Percentiles rank a stretch among this genome's conserved stretches.
Conservation (phyloP, 2,888 invertebrate genomes). For the Prosopocoilus inquinatus region DNA sequence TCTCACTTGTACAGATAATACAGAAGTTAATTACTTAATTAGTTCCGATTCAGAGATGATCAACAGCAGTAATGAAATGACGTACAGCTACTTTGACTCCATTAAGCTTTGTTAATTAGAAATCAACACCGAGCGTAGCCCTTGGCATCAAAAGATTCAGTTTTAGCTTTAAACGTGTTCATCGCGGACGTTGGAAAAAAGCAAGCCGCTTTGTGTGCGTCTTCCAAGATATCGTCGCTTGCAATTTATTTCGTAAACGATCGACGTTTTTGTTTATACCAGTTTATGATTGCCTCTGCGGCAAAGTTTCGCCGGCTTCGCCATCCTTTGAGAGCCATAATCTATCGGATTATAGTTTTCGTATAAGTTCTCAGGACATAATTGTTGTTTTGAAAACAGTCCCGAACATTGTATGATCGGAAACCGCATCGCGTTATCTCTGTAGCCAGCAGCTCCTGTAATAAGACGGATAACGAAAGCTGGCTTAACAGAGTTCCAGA, state of each 20-base stretch:
- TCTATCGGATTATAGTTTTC: background rate
- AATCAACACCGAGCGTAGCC: slow-evolving; percentile 41
- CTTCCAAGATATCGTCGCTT: too few species aligned
- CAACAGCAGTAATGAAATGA: slow-evolving; percentile 42
- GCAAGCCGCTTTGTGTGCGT: too few species aligned
- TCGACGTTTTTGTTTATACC: too few species aligned
- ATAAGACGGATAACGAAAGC: slow-evolving; percentile 30
- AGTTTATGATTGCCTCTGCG: background rate
- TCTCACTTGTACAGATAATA: slow-evolving; percentile 28
- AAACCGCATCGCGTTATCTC: slow-evolving; percentile 31
- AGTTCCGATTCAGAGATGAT: slow-evolving; percentile 44
- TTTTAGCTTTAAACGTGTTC: slow-evolving; percentile 12
- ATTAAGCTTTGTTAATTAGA: slow-evolving; percentile 46
- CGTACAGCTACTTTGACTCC: slow-evolving; percentile 38
- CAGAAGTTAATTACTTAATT: slow-evolving; percentile 45
- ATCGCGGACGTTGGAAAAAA: background rate
- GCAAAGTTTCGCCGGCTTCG: background rate
- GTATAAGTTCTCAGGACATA: slow-evolving; percentile 15
- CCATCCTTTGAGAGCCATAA: background rate
- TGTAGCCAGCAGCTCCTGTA: slow-evolving; percentile 28
- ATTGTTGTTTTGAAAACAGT: slow-evolving; percentile 29
- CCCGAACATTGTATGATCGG: slow-evolving; percentile 27
- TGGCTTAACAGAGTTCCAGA: slow-evolving; percentile 27
- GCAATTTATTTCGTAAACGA: too few species aligned
- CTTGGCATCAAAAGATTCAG: slow-evolving; percentile 24